A percentile compares a stretch with the other conserved stretches of the same genome.
phyloP scores from a whole-genome alignment of 2,797 vertebrate species.

The Crocodylus rhombifer region DNA sequence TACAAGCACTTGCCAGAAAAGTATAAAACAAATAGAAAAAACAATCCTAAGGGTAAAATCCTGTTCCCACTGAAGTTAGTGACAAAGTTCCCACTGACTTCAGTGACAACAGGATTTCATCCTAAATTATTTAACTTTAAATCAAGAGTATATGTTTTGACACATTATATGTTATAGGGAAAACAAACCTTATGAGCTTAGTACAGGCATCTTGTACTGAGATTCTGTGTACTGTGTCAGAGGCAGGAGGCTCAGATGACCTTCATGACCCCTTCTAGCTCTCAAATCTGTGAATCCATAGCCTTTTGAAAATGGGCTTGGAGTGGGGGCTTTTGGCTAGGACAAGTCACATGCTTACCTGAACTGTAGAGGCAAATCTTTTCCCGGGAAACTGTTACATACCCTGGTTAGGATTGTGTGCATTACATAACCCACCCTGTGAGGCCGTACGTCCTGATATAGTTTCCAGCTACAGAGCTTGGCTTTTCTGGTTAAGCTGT shows the following conservation, averaged over 20 bases:
- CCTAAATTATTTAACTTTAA: conserved; percentile 28
- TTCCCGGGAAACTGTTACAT: no score
- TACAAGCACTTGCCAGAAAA: conserved; percentile 28
- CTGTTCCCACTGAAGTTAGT: conserved; percentile 33
- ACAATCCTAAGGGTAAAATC: background rate
- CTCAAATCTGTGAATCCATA: background rate
- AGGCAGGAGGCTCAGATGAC: background rate
- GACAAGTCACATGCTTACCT: background rate
- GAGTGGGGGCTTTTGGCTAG: background rate
- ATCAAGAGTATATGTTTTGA: conserved; percentile 3
- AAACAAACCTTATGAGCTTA: background rate
- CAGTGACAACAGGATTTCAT: background rate
- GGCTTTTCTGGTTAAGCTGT: background rate
- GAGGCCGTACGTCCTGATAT: background rate
- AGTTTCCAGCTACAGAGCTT: background rate
- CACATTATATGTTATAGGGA: background rate
- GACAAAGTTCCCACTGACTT: background rate
- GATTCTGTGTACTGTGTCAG: background rate
- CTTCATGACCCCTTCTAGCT: background rate
- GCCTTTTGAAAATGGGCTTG: background rate
- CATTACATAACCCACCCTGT: no score
- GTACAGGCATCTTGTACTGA: background rate
- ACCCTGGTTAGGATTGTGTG: no score
- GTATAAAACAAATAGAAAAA: background rate
- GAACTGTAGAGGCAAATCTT: background rate